A percentile compares a stretch with the other conserved stretches of the same genome.
phyloP scores from a whole-genome alignment of 2,888 invertebrate species.

The Drosophila phalerata region DNA sequence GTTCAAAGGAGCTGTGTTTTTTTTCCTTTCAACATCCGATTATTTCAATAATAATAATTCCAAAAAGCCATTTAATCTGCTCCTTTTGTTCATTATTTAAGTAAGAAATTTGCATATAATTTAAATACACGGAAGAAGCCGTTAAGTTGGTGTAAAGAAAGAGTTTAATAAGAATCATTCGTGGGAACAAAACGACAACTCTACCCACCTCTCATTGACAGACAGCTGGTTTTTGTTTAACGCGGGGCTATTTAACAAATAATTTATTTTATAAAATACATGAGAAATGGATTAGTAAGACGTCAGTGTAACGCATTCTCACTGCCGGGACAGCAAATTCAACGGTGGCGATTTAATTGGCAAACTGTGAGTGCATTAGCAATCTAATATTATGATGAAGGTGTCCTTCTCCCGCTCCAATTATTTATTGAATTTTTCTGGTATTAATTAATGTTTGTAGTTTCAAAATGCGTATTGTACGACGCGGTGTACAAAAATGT shows the following conservation, averaged over 20 bases:
- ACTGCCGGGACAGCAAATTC: not conserved
- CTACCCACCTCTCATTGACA: not conserved
- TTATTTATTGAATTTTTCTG: constrained; percentile 12
- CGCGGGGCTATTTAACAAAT: constrained; percentile 31
- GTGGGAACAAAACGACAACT: too few relatives aligned
- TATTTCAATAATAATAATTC: too few relatives aligned
- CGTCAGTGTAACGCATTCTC: too few relatives aligned
- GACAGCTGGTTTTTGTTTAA: constrained; percentile 18
- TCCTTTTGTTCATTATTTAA: too few relatives aligned
- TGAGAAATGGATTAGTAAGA: not conserved
- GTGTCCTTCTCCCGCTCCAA: not conserved
- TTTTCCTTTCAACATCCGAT: too few relatives aligned
- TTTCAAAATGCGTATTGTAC: constrained; percentile 65
- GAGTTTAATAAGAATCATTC: too few relatives aligned
- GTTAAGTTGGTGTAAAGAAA: too few relatives aligned
- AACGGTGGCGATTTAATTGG: not conserved
- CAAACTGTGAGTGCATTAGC: not conserved
- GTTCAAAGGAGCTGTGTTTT: too few relatives aligned
- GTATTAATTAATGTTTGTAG: not conserved
- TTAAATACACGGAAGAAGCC: too few relatives aligned
- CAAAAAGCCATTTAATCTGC: too few relatives aligned
- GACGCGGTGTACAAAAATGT: constrained; percentile 66
- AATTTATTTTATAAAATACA: not conserved
- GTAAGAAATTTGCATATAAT: too few relatives aligned
- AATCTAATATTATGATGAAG: not conserved